Evolutionary conservation across 2,113 vertebrate species (phyloP).

Genomic region (Lophotis ruficrista): DNA sequence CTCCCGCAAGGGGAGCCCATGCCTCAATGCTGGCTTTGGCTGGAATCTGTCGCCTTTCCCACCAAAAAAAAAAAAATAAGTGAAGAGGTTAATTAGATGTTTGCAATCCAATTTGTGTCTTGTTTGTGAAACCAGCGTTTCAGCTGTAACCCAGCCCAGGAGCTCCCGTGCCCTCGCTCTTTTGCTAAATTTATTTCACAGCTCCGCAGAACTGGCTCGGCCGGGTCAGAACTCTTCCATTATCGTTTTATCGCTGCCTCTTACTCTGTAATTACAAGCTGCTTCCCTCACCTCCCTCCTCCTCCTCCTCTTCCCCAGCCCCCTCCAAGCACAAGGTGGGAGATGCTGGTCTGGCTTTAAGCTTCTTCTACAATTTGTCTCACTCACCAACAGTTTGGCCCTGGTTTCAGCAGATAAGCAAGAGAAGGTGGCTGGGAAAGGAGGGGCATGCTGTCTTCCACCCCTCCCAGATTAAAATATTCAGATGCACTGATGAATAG

Average conservation of each 20-base stretch:
- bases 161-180: constrained; percentile 53
- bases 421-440: not conserved
- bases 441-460: not conserved
- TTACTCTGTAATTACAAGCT: constrained; percentile 74
- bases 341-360: constrained; percentile 35
- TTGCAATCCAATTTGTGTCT: constrained; percentile 80
- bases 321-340: not conserved
- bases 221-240: constrained; percentile 70
- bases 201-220: constrained; percentile 63
- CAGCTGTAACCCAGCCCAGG: constrained; percentile 63
- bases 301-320: not conserved
- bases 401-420: constrained; percentile 50
- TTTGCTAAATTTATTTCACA: constrained; percentile 69
- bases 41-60: constrained; percentile 19
- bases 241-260: constrained; percentile 74
- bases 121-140: constrained; percentile 78
- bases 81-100: constrained; percentile 84
- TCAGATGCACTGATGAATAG: constrained; percentile 13
- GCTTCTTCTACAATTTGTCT: constrained; percentile 33
- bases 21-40: not conserved
- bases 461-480: constrained; percentile 15
- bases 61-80: constrained; percentile 13
- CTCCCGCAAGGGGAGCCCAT: not conserved
- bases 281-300: not conserved
- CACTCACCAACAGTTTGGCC: not conserved